Percentiles rank a stretch among this genome's conserved stretches.
phyloP scores from a whole-genome alignment of 2,113 vertebrate species.

The Alligator mississippiensis region DNA sequence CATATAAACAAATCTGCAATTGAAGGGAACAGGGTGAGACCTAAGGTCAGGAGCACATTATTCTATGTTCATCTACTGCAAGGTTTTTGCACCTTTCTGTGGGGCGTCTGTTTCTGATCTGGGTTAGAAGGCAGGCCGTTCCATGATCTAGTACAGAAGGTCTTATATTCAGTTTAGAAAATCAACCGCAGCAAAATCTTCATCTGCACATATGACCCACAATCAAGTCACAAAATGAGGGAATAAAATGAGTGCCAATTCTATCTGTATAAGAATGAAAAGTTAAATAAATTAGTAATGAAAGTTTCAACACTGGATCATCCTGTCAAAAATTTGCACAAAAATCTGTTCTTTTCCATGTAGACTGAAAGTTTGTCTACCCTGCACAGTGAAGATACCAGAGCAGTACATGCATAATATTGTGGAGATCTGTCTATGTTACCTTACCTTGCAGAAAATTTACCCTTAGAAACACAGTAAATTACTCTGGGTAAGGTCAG shows the following conservation, averaged over 20 bases:
- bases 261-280: neutral
- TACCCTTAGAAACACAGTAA: too few relatives aligned
- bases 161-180: neutral
- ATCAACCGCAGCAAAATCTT: neutral
- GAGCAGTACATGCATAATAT: too few relatives aligned
- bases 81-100: neutral
- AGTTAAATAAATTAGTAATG: neutral
- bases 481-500: too few relatives aligned
- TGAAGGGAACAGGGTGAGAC: neutral
- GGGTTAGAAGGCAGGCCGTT: neutral
- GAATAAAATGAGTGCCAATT: neutral
- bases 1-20: neutral
- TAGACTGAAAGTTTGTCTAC: neutral
- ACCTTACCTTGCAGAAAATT: too few relatives aligned
- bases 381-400: too few relatives aligned
- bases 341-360: neutral
- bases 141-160: neutral
- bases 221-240: neutral
- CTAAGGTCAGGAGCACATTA: neutral
- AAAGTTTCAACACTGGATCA: neutral
- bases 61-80: neutral
- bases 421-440: too few relatives aligned
- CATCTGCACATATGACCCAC: neutral
- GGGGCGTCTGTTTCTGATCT: neutral
- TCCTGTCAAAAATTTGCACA: neutral